These are phyloP conservation scores for Cantharis rustica DNA, from an alignment of 2,888 invertebrate genomes.

Conservation along the genomic window DNA sequence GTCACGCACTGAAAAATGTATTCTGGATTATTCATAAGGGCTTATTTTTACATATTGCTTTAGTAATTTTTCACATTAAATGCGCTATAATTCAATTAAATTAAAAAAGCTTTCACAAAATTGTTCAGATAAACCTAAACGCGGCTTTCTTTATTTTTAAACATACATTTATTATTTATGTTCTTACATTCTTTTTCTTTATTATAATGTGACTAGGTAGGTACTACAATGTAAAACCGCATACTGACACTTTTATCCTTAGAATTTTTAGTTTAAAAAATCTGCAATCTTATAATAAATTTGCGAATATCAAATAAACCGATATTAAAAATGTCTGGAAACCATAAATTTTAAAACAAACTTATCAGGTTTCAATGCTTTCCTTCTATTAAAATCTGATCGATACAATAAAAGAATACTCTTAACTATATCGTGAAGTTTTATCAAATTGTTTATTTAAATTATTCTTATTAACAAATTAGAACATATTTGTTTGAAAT, in stretches of 20 bases:
- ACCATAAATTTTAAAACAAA: not conserved
- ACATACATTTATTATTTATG: not conserved
- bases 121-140: not conserved
- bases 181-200: not conserved
- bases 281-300: not conserved
- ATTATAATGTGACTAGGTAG: not conserved
- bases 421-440: not conserved
- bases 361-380: not conserved
- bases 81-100: not conserved
- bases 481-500: no score
- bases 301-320: not conserved
- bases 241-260: not conserved
- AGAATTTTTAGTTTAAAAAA: not conserved
- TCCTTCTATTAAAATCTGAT: not conserved
- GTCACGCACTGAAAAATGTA: conserved; percentile 18
- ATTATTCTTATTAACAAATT: no score
- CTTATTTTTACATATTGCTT: not conserved
- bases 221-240: not conserved
- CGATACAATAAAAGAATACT: not conserved
- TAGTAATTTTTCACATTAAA: not conserved
- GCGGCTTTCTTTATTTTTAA: not conserved
- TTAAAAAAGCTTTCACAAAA: not conserved
- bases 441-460: not conserved
- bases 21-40: conserved; percentile 18
- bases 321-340: not conserved